These are phyloP conservation scores for Elachura formosa DNA, from an alignment of 2,113 vertebrate genomes.

Conservation along the genomic window DNA sequence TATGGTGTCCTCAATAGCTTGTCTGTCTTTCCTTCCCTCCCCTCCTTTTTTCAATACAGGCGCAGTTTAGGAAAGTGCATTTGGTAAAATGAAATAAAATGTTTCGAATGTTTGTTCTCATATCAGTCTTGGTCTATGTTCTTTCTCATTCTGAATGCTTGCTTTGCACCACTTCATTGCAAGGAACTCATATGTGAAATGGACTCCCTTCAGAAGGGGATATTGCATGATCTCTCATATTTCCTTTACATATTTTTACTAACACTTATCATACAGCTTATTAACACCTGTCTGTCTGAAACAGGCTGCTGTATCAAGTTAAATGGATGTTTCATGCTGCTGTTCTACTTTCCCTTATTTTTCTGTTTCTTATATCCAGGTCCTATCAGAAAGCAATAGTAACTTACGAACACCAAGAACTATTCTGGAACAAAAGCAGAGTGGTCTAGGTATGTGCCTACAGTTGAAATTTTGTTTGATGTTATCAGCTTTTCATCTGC, in stretches of 20 bases:
- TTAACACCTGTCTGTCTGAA: slow-evolving; percentile 83
- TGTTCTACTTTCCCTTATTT: slow-evolving; percentile 59
- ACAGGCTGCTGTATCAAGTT: slow-evolving; percentile 72
- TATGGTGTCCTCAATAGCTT: slow-evolving; percentile 71
- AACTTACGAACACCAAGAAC: slow-evolving; percentile 77
- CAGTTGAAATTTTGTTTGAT: not conserved
- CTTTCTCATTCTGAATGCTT: slow-evolving; percentile 76
- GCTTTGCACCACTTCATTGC: slow-evolving; percentile 77
- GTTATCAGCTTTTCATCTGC: not conserved
- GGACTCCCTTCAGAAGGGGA: slow-evolving; percentile 77
- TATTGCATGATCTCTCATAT: slow-evolving; percentile 82
- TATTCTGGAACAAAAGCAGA: slow-evolving; percentile 82
- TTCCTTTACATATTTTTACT: slow-evolving; percentile 76
- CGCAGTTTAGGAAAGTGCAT: slow-evolving; percentile 77
- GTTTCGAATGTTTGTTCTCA: slow-evolving; percentile 72
- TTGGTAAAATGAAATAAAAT: slow-evolving; percentile 73
- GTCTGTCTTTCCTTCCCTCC: slow-evolving; percentile 71
- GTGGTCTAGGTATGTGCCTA: slow-evolving; percentile 80
- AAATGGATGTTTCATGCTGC: slow-evolving; percentile 40
- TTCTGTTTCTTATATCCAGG: slow-evolving; percentile 72
- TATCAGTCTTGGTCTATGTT: slow-evolving; percentile 70
- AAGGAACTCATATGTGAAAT: slow-evolving; percentile 79
- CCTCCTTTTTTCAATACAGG: slow-evolving; percentile 74
- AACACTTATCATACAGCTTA: slow-evolving; percentile 83
- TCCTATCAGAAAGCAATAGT: slow-evolving; percentile 82